Evolutionary conservation across 1,140 invertebrate species (phyloP).

Genomic region (Muscidifurax raptorellus): DNA sequence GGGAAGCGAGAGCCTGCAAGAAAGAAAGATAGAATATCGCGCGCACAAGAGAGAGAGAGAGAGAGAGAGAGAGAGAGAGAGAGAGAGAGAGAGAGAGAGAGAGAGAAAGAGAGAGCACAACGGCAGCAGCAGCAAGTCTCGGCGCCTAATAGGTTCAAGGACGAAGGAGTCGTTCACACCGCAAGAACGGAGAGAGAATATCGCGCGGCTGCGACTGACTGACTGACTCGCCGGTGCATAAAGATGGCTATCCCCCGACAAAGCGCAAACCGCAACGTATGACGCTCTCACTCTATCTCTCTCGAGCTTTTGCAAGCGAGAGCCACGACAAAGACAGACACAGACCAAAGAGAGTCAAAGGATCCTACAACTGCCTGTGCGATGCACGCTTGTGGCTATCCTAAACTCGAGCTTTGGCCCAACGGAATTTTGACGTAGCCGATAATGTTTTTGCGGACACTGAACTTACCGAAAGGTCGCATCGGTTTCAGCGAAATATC

Average conservation of each 20-base stretch:
- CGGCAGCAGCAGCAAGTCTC: constrained; percentile 38
- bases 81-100: neutral
- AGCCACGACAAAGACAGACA: neutral
- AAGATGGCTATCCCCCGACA: constrained; percentile 59
- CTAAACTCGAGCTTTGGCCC: too few species aligned
- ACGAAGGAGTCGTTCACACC: constrained; percentile 64
- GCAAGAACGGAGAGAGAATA: constrained; percentile 59
- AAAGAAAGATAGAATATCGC: constrained; percentile 3
- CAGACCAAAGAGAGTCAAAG: neutral
- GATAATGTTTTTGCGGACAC: too few species aligned
- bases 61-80: too few species aligned
- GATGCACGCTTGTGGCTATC: too few species aligned
- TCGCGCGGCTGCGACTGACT: constrained; percentile 4
- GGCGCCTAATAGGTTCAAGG: constrained; percentile 65
- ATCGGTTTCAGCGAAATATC: too few species aligned
- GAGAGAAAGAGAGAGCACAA: neutral
- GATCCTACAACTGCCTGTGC: neutral
- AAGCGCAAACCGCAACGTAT: constrained; percentile 35
- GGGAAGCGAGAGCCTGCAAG: neutral
- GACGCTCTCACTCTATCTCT: constrained; percentile 9
- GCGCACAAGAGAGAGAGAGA: too few species aligned
- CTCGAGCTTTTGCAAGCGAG: neutral
- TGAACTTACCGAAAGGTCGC: too few species aligned
- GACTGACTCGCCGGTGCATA: constrained; percentile 57
- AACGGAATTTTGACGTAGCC: too few species aligned